Evolutionary conservation across 2,797 vertebrate species (phyloP), one percentile per base, ranked within the genome.

Genomic region (Coracias cyanogaster): DNA sequence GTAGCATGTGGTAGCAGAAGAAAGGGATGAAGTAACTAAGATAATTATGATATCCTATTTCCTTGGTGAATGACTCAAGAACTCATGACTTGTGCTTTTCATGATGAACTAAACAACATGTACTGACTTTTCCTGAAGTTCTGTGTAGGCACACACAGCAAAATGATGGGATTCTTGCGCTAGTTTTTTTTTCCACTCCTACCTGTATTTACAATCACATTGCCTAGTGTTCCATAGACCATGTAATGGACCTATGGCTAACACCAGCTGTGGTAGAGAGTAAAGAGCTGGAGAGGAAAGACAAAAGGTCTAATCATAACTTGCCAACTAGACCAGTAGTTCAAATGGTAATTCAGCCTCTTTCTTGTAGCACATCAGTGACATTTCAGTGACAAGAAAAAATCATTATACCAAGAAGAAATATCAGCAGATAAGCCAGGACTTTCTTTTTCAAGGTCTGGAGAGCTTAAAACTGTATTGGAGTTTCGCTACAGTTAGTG

Each of bases 41-140:
- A 86, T 86, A 90, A 96, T 93, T 81, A 73, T 39, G 35, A 73
- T 95, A 92, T 93, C 65, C 24, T 6, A 7, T 93, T 88, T 90
- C 89, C 45, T 71, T 89, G 45, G 35, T 69, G 52, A 72, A 49
- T 96, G 83, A 95, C 82, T 95, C 88, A 93, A 81, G 73, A 78
- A 33, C 73, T 26, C 86, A 78, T 93, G 86, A 92, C 52, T 90
- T 0, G 3, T 60, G 70, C 33, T 81, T 83, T 93, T 49, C 65
- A 13, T 2, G 4, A 74, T 29, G 35, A 90, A 64, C 35, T 49
- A 83, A 95, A 64, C 24, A 81, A 17, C 37, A 51, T 71, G 48
- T 26, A 31, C 16, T 85, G 57, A 48, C 14, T 85, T 87, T 69
- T 80, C 61, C 25, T 52, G 3, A 88, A 79, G 41, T n/a, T 55